These are phyloP conservation scores for Stratiolaelaps scimitus DNA, from an alignment of 1,140 invertebrate genomes.

Conservation along the genomic window DNA sequence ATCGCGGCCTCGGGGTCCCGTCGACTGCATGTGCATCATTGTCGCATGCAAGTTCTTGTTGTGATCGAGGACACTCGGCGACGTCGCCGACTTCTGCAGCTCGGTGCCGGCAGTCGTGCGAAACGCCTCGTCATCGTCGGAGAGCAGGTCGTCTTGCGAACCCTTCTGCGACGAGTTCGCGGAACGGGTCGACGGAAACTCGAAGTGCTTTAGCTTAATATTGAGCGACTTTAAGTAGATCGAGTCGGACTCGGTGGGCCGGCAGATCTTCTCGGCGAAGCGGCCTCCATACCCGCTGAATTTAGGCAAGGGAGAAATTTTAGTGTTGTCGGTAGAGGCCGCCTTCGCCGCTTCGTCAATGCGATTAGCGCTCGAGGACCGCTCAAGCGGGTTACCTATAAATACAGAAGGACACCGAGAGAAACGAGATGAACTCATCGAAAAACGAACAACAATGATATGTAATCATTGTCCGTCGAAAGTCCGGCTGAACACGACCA, in stretches of 20 bases:
- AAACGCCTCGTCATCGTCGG: constrained; percentile 14
- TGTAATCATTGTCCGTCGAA: no score
- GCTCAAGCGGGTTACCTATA: constrained; percentile 19
- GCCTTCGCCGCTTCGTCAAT: constrained; percentile 21
- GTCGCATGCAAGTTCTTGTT: constrained; percentile 11
- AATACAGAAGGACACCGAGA: not conserved
- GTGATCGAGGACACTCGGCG: constrained; percentile 23
- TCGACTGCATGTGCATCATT: not conserved
- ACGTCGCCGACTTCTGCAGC: constrained; percentile 20
- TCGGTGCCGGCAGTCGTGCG: constrained; percentile 8
- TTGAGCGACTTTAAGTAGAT: constrained; percentile 35
- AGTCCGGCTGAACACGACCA: no score
- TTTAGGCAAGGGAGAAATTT: constrained; percentile 28
- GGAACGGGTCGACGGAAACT: constrained; percentile 33
- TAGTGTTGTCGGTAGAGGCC: not conserved
- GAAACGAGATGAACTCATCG: not conserved
- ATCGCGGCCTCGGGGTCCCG: no score
- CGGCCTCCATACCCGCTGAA: constrained; percentile 35
- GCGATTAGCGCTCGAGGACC: constrained; percentile 18
- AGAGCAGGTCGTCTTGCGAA: constrained; percentile 22
- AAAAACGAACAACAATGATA: no score
- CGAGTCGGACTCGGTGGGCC: constrained; percentile 34
- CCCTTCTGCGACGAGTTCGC: constrained; percentile 26
- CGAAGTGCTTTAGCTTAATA: constrained; percentile 35
- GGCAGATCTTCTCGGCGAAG: constrained; percentile 35